Evolutionary conservation across 1,140 invertebrate genomes (phyloP).

Genomic region (Micrasema longulum): DNA sequence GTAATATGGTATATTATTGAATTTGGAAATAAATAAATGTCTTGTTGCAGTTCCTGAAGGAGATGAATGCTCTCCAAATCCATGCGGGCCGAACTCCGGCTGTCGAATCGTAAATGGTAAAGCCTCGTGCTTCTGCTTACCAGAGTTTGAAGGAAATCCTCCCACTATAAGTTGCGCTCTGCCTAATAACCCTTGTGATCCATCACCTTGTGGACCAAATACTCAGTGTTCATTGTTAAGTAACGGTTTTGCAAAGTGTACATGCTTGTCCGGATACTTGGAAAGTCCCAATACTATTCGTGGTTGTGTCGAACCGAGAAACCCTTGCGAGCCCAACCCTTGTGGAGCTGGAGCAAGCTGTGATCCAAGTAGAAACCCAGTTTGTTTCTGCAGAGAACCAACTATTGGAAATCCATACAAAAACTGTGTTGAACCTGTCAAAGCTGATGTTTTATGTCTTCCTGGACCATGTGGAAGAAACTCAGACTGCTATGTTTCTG

Average conservation of each 20-base stretch:
- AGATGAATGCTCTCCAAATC: conserved; percentile 84
- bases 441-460: conserved; percentile 74
- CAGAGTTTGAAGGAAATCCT: conserved; percentile 89
- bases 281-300: conserved; percentile 89
- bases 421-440: conserved; percentile 72
- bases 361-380: conserved; percentile 79
- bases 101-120: conserved; percentile 79
- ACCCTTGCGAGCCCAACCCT: conserved; percentile 84
- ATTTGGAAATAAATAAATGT: conserved; percentile 6
- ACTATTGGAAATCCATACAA: conserved; percentile 84
- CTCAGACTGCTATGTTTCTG: conserved; percentile 82
- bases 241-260: conserved; percentile 90
- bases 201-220: conserved; percentile 89
- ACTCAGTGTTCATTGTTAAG: conserved; percentile 83
- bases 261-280: conserved; percentile 83
- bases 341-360: conserved; percentile 85
- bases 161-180: conserved; percentile 75
- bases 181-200: conserved; percentile 82
- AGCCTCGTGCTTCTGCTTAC: conserved; percentile 86
- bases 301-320: conserved; percentile 81
- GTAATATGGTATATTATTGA: neutral
- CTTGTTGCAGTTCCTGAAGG: conserved; percentile 83
- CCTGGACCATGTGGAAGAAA: conserved; percentile 84
- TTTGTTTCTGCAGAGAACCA: conserved; percentile 83
- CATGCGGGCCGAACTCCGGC: conserved; percentile 85